Conservation (phyloP, 2,113 vertebrate genomes). For the Leptobrachium leishanense region DNA sequence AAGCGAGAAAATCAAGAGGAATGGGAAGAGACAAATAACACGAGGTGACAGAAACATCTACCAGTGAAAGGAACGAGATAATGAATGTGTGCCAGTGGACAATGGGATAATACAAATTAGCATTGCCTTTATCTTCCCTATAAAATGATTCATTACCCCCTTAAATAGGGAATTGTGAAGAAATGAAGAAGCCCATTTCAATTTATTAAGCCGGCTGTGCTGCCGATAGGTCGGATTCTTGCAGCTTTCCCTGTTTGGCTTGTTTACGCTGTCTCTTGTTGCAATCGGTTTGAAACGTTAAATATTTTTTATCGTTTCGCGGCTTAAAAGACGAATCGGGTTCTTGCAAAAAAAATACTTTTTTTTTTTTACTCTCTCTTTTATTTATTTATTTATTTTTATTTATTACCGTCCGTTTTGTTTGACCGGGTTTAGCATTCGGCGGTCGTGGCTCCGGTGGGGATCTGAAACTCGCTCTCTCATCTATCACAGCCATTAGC, state of each 20-base stretch:
- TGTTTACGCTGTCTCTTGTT: slow-evolving; percentile 8
- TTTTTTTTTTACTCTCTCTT: not conserved
- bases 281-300: slow-evolving; percentile 8
- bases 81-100: slow-evolving; percentile 45
- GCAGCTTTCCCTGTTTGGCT: slow-evolving; percentile 16
- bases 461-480: too few relatives aligned
- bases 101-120: slow-evolving; percentile 46
- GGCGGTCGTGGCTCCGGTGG: too few relatives aligned
- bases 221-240: slow-evolving; percentile 12
- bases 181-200: slow-evolving; percentile 24
- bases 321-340: not conserved
- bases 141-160: slow-evolving; percentile 53
- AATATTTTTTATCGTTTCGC: slow-evolving; percentile 11
- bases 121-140: slow-evolving; percentile 44
- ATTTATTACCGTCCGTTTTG: not conserved
- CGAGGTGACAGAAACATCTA: slow-evolving; percentile 24
- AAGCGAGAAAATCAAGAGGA: slow-evolving; percentile 27
- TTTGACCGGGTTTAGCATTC: not conserved
- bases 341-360: not conserved
- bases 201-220: slow-evolving; percentile 23
- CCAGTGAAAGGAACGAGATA: slow-evolving; percentile 36
- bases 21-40: slow-evolving; percentile 25
- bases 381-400: not conserved
- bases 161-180: slow-evolving; percentile 40
- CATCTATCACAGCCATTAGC: too few relatives aligned